phyloP scores from a whole-genome alignment of 2,888 invertebrate genomes.

The Prosopocoilus inquinatus region DNA sequence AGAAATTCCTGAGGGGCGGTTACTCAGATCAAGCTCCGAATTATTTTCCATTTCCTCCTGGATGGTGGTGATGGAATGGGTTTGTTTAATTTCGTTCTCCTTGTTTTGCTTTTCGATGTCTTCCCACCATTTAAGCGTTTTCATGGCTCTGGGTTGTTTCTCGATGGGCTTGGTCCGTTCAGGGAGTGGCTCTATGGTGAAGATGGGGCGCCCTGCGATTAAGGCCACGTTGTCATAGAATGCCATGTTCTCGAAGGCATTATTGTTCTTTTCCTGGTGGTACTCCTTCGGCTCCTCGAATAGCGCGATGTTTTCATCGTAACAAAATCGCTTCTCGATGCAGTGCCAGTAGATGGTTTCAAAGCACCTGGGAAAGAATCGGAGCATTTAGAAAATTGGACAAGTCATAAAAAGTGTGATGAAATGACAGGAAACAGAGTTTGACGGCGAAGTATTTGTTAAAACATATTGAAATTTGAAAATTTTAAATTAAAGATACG shows the following conservation, averaged over 20 bases:
- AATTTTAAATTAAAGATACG: no score
- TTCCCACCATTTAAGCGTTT: conserved; percentile 36
- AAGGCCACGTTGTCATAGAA: conserved; percentile 50
- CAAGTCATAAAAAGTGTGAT: no score
- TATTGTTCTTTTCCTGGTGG: conserved; percentile 41
- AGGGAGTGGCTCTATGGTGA: conserved; percentile 47
- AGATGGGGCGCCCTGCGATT: conserved; percentile 47
- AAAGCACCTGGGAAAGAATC: conserved; percentile 58
- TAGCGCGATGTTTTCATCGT: conserved; percentile 67
- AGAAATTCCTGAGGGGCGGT: conserved; percentile 1
- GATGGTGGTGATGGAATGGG: neutral
- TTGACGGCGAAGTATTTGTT: no score
- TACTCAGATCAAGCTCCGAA: neutral
- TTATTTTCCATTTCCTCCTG: conserved; percentile 1
- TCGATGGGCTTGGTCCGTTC: conserved; percentile 27
- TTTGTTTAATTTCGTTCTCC: conserved; percentile 23
- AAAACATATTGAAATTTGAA: no score
- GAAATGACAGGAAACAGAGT: no score
- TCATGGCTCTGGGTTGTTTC: conserved; percentile 21
- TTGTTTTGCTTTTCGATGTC: conserved; percentile 26
- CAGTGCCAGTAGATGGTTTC: conserved; percentile 73
- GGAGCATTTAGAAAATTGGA: no score
- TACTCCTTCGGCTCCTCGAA: conserved; percentile 51
- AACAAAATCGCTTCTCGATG: conserved; percentile 71
- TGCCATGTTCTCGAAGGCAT: conserved; percentile 47